Evolutionary conservation across 2,888 invertebrate species (phyloP).

Genomic region (Callimorpha dominula): DNA sequence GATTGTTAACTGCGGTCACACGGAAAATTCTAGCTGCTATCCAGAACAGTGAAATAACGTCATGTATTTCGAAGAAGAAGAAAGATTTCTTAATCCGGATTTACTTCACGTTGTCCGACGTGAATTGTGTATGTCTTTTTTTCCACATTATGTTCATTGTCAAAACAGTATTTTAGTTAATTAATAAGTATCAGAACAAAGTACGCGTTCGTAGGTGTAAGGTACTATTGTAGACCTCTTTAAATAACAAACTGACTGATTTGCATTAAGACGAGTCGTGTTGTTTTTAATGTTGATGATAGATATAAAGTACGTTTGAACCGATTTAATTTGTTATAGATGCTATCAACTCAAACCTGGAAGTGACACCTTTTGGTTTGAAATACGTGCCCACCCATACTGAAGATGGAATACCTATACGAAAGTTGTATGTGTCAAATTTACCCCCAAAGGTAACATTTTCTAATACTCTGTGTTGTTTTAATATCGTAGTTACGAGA

Average conservation of each 20-base stretch:
- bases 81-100: slow-evolving; percentile 70
- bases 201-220: background rate
- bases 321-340: slow-evolving; percentile 59
- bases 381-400: slow-evolving; percentile 81
- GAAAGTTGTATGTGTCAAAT: slow-evolving; percentile 87
- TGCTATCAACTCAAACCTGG: slow-evolving; percentile 66
- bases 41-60: slow-evolving; percentile 52
- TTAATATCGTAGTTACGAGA: background rate
- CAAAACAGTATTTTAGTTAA: background rate
- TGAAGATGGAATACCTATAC: slow-evolving; percentile 86
- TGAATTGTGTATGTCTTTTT: slow-evolving; percentile 70
- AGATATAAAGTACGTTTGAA: background rate
- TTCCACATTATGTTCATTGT: slow-evolving; percentile 2
- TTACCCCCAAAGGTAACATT: slow-evolving; percentile 84
- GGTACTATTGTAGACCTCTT: background rate
- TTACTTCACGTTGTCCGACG: slow-evolving; percentile 73
- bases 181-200: background rate
- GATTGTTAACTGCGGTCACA: slow-evolving; percentile 51
- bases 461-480: background rate
- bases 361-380: slow-evolving; percentile 61
- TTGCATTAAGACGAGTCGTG: slow-evolving; percentile 7
- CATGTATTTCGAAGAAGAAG: slow-evolving; percentile 78
- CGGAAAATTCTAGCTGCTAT: slow-evolving; percentile 48
- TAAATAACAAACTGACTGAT: background rate
- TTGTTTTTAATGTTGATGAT: background rate